Conservation (phyloP, 2,113 vertebrate species). For the Marmota monax region DNA sequence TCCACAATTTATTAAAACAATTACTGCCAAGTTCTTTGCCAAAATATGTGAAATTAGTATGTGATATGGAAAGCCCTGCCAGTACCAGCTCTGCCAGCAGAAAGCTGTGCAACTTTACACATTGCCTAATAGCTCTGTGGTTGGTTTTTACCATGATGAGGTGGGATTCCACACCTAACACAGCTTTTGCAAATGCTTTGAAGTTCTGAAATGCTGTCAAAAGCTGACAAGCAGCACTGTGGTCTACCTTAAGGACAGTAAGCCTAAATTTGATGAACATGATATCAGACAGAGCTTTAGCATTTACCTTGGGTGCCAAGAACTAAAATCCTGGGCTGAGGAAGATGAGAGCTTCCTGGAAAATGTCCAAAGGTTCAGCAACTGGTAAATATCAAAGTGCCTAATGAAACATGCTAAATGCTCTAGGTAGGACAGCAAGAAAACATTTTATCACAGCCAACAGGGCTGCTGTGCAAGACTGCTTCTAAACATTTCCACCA, state of each 20-base stretch:
- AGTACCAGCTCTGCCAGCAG: neutral
- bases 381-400: slow-evolving; percentile 39
- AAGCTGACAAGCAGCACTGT: neutral
- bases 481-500: neutral
- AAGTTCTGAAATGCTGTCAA: neutral
- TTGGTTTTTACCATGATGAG: neutral
- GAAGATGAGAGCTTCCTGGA: slow-evolving; percentile 41
- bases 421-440: slow-evolving; percentile 32
- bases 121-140: neutral
- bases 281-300: neutral
- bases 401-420: slow-evolving; percentile 26
- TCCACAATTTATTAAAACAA: slow-evolving; percentile 50
- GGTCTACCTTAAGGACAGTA: neutral
- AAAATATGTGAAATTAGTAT: slow-evolving; percentile 57
- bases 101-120: neutral
- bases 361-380: slow-evolving; percentile 48
- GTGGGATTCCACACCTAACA: neutral
- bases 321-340: slow-evolving; percentile 38
- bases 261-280: neutral
- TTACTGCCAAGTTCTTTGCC: slow-evolving; percentile 43
- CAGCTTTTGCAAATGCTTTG: neutral
- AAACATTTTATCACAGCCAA: neutral
- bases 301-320: neutral
- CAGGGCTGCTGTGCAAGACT: neutral
- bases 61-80: neutral